A percentile compares a stretch with the other conserved stretches of the same genome.
These are phyloP conservation scores for Oncorhynchus clarkii DNA, from an alignment of 2,113 vertebrate genomes.

Conservation along the genomic window DNA sequence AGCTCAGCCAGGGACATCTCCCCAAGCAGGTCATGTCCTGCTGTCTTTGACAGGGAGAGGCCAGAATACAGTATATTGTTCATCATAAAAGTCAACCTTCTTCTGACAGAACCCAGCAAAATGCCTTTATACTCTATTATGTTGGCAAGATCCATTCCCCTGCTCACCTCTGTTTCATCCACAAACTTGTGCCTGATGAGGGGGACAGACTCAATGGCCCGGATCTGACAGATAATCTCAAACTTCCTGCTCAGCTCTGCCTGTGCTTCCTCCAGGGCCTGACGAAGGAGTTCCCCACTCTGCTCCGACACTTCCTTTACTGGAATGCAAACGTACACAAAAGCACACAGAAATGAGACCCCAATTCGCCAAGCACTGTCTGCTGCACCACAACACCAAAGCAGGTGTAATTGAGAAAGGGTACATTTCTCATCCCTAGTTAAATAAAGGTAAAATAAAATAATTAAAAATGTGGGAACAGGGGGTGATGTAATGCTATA, in stretches of 20 bases:
- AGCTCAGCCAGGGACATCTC: conserved; percentile 93
- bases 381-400: background rate
- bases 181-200: conserved; percentile 70
- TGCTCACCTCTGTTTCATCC: conserved; percentile 85
- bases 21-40: conserved; percentile 80
- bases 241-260: conserved; percentile 75
- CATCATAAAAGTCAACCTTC: too few relatives aligned
- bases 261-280: conserved; percentile 72
- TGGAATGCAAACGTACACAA: conserved; percentile 48
- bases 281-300: conserved; percentile 75
- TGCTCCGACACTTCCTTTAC: conserved; percentile 83
- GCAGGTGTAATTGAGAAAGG: background rate
- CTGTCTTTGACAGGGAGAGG: conserved; percentile 64
- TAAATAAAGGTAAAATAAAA: too few relatives aligned
- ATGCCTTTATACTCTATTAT: too few relatives aligned
- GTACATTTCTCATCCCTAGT: too few relatives aligned
- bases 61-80: too few relatives aligned
- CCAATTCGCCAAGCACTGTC: background rate
- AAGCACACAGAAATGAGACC: conserved; percentile 2
- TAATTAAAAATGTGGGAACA: background rate
- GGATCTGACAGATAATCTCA: conserved; percentile 79
- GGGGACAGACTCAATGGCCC: conserved; percentile 74
- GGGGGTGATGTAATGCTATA: background rate
- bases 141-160: background rate
- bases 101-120: too few relatives aligned